Evolutionary conservation across 1,140 invertebrate genomes (phyloP), one percentile per base, ranked within the genome.

Genomic region (Polypedilum pembai): DNA sequence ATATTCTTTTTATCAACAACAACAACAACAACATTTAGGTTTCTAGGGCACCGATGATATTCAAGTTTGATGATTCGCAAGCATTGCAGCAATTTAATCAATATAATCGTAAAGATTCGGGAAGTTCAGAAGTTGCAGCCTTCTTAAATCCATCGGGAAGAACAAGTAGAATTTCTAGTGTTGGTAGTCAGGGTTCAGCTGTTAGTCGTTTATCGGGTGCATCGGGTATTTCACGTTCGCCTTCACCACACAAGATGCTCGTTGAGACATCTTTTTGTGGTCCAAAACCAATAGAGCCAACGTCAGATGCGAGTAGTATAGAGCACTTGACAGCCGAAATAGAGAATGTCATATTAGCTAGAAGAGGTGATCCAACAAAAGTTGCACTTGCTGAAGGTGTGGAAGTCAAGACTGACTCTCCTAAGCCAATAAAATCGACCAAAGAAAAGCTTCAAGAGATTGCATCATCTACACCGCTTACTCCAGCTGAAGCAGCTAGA

Each of bases 191-290:
- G 78, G 87, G 88, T 24, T 89, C 87, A 0, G 87, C 86, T 8
- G 86, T 86, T 0, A 88, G 87, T 75, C 86, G 88, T 75, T 85
- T 91, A 1, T 92, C 91, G 0, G 90, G 88, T 0, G 86, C 88
- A 3, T 91, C 89, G 1, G 89, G 88, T 0, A 84, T 85, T 7
- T 88, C 85, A 8, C 87, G 92, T 74, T 94, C 92, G 8, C 92
- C 92, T 0, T 94, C 93, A 40, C 93, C 93, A 5, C 92, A 94
- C 83, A 91, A 91, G 82, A 94, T 93, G 87, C 83, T 94, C 20
- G 84, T 94, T 20, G 93, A 94, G 83, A 95, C 93, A 0, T 94
- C 92, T 0, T 95, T 95, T 80, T 94, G 92, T 79, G 93, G 93
- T 0, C 90, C 88, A 73, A 92, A 91, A 78, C 89, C 90, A 0